Evolutionary conservation across 2,888 invertebrate genomes (phyloP).

Genomic region (Ryuthela nishihirai): DNA sequence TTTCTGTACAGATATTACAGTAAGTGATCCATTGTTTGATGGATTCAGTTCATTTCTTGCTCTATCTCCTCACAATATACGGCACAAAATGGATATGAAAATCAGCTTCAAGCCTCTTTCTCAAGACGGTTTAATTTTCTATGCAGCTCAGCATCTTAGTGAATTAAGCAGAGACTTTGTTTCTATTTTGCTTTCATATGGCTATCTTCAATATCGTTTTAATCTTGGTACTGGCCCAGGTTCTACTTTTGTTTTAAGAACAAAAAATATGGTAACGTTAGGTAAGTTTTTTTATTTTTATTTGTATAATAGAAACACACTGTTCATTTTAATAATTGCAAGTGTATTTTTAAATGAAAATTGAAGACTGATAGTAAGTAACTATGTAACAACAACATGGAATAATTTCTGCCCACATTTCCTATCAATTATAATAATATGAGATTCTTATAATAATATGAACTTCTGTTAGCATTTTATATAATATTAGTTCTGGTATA

Average conservation of each 20-base stretch:
- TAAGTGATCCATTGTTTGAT: constrained; percentile 36
- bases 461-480: too few species aligned
- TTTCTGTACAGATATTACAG: constrained; percentile 19
- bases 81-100: constrained; percentile 25
- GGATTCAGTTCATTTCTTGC: constrained; percentile 29
- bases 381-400: too few species aligned
- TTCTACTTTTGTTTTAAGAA: constrained; percentile 22
- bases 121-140: constrained; percentile 26
- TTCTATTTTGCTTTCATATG: constrained; percentile 13
- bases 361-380: too few species aligned
- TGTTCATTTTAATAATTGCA: too few species aligned
- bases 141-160: constrained; percentile 29
- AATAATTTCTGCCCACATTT: too few species aligned
- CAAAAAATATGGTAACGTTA: too few species aligned
- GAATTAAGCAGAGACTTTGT: constrained; percentile 30
- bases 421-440: too few species aligned
- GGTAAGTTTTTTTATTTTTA: too few species aligned
- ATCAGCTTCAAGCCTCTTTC: constrained; percentile 30
- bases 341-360: too few species aligned
- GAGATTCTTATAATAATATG: too few species aligned
- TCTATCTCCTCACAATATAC: constrained; percentile 16
- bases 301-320: too few species aligned
- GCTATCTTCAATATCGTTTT: constrained; percentile 25
- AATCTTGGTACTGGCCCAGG: constrained; percentile 34
- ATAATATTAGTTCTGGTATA: too few species aligned